Evolutionary conservation across 1,140 invertebrate species (phyloP).

Genomic region (Chionoecetes opilio): DNA sequence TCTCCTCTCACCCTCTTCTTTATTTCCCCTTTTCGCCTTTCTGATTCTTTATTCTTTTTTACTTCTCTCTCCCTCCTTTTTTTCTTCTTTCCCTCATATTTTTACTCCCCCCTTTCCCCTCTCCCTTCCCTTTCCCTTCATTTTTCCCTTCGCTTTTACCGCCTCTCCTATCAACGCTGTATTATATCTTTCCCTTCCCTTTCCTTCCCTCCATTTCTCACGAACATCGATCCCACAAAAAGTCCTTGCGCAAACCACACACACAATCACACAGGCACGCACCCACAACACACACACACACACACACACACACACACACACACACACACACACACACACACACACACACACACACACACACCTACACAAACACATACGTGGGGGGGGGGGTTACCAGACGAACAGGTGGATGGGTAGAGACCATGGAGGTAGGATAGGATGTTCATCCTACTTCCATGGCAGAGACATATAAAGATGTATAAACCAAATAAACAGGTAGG

Average conservation of each 20-base stretch:
- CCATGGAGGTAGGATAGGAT: neutral
- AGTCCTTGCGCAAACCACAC: neutral
- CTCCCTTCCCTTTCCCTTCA: too few species aligned
- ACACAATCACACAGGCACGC: too few species aligned
- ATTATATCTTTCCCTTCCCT: neutral
- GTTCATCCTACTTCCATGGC: too few species aligned
- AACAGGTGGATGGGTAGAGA: neutral
- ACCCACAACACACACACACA: neutral
- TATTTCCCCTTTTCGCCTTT: neutral
- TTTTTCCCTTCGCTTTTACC: neutral
- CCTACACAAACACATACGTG: too few species aligned
- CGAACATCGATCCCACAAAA: neutral
- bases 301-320: constrained; percentile 27
- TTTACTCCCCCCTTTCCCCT: too few species aligned
- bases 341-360: too few species aligned
- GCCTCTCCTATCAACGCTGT: neutral
- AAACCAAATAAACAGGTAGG: neutral
- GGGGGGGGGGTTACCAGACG: neutral
- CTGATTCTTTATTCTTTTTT: neutral
- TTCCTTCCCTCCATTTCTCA: neutral
- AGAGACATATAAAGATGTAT: too few species aligned
- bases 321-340: neutral
- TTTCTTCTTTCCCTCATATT: too few species aligned
- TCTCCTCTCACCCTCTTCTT: neutral
- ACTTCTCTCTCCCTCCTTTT: neutral